Evolutionary conservation across 2,113 vertebrate genomes (phyloP).

Genomic region (Misgurnus anguillicaudatus): DNA sequence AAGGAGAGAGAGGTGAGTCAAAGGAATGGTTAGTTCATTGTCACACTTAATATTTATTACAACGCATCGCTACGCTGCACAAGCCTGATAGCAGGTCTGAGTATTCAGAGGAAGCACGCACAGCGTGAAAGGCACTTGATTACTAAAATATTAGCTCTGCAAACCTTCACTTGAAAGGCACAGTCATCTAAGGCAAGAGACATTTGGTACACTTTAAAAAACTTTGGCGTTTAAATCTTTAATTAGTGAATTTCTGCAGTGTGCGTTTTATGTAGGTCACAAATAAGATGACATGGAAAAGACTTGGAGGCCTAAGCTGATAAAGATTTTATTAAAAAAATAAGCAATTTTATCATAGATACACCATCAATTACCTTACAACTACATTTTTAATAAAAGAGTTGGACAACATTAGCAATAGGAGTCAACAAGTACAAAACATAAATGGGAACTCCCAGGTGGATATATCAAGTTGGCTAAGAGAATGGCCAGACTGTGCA

Average conservation of each 20-base stretch:
- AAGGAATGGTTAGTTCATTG: slow-evolving; percentile 32
- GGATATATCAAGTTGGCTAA: neutral
- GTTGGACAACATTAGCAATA: neutral
- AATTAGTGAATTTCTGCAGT: slow-evolving; percentile 42
- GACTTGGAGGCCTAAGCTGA: neutral
- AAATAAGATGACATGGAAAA: slow-evolving; percentile 23
- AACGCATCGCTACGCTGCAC: neutral
- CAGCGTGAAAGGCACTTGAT: slow-evolving; percentile 22
- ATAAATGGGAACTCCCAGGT: neutral
- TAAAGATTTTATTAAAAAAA: neutral
- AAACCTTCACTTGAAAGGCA: slow-evolving; percentile 24
- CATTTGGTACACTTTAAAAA: slow-evolving; percentile 44
- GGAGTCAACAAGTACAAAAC: neutral
- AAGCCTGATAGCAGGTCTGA: neutral
- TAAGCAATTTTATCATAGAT: too few species aligned
- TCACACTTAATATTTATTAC: slow-evolving; percentile 36
- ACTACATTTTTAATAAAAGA: too few species aligned
- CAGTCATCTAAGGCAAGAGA: slow-evolving; percentile 11
- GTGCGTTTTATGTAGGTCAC: slow-evolving; percentile 30
- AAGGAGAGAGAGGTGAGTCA: slow-evolving; percentile 23
- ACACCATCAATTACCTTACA: too few species aligned
- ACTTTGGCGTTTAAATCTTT: slow-evolving; percentile 49
- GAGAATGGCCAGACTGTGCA: neutral
- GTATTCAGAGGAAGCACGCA: neutral
- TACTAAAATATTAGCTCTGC: slow-evolving; percentile 48